Base-by-base conservation (phyloP, 2,888 invertebrate genomes). In the Amiota minor region DNA sequence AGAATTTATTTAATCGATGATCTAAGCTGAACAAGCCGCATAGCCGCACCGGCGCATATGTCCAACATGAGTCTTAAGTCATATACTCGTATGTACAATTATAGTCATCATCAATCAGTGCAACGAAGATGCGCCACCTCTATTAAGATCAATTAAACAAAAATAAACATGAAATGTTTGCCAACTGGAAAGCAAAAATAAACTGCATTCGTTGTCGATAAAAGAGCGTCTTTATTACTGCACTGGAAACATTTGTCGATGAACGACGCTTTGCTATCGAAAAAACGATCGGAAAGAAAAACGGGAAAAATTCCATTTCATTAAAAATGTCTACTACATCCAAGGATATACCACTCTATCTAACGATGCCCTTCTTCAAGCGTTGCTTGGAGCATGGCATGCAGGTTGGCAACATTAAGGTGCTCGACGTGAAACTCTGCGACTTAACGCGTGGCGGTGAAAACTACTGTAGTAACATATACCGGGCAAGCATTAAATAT, bases 381-480 rank as follows among this genome's bases (percentile, higher is more conserved):
- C 80, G 81, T 10, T 74, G 79, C 3, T 77, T 89, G 18, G 85
- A 87, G 73, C 85, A 87, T 70, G 88, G 88, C 16, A 78, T 89
- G 67, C 85, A 87, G 14, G 81, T 76, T 18, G 78, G 77, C 70
- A 82, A 85, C 55, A 78, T 89, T 0, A 74, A 84, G 46, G 80
- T 89, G 14, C 72, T 82, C 0, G 78, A 81, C 4, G 80, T 87
- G 1, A 77, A 82, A 20, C 74, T 89, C 1, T 75, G 76, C 9
- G 82, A 84, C 74, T 73, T 86, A 20, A 84, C 85, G 3, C 80
- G 80, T 1, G 88, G 86, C 9, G 89, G 89, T 2, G 89, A 89
- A 71, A 89, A 89, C 78, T 89, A 89, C 61, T 88, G 89, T 74
- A 89, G 89, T 72, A 87, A 88, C 50, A 89, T 89, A 61, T 89